Evolutionary conservation across 2,888 invertebrate species (phyloP), one percentile per base, ranked within the genome.

Genomic region (Seira ritae): DNA sequence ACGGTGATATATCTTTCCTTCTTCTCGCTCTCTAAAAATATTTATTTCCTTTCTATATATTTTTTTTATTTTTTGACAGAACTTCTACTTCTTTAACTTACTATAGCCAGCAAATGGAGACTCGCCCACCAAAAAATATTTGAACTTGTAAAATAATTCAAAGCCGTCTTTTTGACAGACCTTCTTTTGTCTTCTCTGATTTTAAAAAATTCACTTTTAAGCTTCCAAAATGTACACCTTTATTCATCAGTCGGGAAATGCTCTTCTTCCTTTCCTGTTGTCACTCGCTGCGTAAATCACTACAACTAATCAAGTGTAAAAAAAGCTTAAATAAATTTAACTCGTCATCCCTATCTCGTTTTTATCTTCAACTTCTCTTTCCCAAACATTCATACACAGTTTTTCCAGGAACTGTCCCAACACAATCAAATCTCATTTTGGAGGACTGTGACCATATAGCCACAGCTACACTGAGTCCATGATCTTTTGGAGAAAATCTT

Each of bases 111-210:
- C 20, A 22, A 10, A 20, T n/a, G 66, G 42, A 67, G 75, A 75
- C 67, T 75, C 75, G 75, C 75, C 75, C 75, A 76, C 76, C 55
- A n/a, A 55, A 12, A 42, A 55, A 17, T 24, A 37, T 69, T 69
- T 76, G 68, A 76, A 76, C 69, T 76, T 76, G 76, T 60, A 17
- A 55, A 55, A n/a, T n/a, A 12, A 12, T 55, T 17, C 2, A 12
- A 55, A 55, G 17, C 15, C 17, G n/a, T 55, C 15, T 12, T 55
- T 42, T 55, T 55, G 55, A 55, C 55, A 55, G 55, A 55, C 2
- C 15, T 12, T n/a, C 17, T 55, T 42, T 55, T 17, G 55, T 55
- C 15, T 12, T 3, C 55, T 55, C 55, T n/a, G n/a, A 31, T 4
- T 31, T 31, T 31, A 31, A 31, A 31, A 31, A 31, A 31, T 31